Base-by-base conservation (phyloP, 2,888 invertebrate genomes). In the Agrotis clavis region DNA sequence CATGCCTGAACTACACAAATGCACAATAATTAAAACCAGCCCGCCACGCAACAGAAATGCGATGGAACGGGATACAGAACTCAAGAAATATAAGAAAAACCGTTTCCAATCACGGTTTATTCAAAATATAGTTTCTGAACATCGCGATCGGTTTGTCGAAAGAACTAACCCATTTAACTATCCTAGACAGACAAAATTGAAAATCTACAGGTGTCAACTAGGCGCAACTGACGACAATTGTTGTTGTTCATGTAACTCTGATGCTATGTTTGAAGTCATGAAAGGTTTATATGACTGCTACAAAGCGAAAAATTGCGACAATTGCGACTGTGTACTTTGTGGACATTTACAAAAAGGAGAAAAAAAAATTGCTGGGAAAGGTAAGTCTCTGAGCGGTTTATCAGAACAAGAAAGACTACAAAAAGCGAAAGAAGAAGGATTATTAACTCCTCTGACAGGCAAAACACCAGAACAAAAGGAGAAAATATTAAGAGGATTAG, bases 221-320 rank as follows among this genome's bases (percentile, higher is more conserved):
- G 60, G n/a, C 4, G 1, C 47, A 57, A 1, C 5, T 11, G 41
- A 71, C 1, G 81, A 81, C 1, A 21, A 79, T 64, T 93, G 86
- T 70, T 82, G 82, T 56, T 82, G 84, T 60, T 60, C 79, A 19
- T 82, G 82, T 83, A 94, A 94, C 81, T 94, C 94, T 48, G 94
- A 94, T 81, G 92, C 92, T 11, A 93, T 94, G 93, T 94, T 94
- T 77, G 93, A 94, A 84, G 94, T 94, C 1, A 94, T 94, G 94
- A 94, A 93, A 83, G 90, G 92, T 68, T 89, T 94, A 9, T 94
- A 94, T 67, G 93, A 94, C 59, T 94, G 94, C 77, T 94, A 94
- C 67, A 94, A 94, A 79, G 94, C 92, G 78, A 94, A 92, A 86
- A 90, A 93, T 81, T 94, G 94, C 76, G 89, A 92, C 60, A 79